Evolutionary conservation across 2,888 invertebrate genomes (phyloP).

Genomic region (Sphinx pinastri): DNA sequence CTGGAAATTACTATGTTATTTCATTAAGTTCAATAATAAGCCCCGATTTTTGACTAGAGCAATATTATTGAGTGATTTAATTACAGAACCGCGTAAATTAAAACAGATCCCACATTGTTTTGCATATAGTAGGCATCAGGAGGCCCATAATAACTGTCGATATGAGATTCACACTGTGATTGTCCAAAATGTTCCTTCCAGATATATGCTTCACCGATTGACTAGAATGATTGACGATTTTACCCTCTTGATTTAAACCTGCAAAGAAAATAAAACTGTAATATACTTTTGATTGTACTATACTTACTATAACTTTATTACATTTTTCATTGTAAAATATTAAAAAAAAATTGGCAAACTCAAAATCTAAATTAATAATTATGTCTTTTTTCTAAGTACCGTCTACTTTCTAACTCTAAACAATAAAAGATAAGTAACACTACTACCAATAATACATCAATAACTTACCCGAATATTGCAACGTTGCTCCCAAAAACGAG

Average conservation of each 20-base stretch:
- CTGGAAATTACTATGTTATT: background rate
- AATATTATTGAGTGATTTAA: background rate
- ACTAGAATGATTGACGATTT: slow-evolving; percentile 89
- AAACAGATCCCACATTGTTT: slow-evolving; percentile 63
- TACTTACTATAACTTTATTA: no score
- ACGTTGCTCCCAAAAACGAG: slow-evolving; percentile 91
- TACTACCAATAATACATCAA: no score
- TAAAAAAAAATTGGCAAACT: no score
- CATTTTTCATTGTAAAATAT: no score
- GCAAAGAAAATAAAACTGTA: slow-evolving; percentile 46
- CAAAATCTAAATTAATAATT: no score
- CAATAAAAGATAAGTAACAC: no score
- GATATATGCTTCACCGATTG: slow-evolving; percentile 89
- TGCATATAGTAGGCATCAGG: slow-evolving; percentile 86
- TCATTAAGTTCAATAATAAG: background rate
- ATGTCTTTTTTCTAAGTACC: background rate
- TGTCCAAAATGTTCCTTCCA: slow-evolving; percentile 90
- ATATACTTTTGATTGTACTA: background rate
- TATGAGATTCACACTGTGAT: slow-evolving; percentile 94
- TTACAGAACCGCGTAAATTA: slow-evolving; percentile 33
- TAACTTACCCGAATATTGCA: slow-evolving; percentile 91
- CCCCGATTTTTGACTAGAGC: background rate
- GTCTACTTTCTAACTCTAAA: no score
- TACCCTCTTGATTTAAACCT: slow-evolving; percentile 88
- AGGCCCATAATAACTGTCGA: slow-evolving; percentile 90